These are phyloP conservation scores for Habrosyne pyritoides DNA, from an alignment of 2,888 invertebrate genomes.

Conservation along the genomic window DNA sequence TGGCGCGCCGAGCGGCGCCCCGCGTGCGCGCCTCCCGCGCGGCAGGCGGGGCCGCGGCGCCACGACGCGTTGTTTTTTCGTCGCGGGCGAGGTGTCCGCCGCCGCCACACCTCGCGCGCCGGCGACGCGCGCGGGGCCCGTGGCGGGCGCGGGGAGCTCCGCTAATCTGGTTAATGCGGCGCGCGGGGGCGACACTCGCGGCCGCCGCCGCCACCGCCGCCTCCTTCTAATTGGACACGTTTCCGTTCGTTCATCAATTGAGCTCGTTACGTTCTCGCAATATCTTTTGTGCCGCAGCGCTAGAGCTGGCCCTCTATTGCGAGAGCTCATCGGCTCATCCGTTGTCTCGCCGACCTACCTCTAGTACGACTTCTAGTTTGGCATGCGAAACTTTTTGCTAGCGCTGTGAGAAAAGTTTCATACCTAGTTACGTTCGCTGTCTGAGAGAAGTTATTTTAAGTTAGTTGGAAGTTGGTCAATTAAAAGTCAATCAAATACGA, in stretches of 20 bases:
- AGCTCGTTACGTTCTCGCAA: slow-evolving; percentile 76
- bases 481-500: slow-evolving; percentile 9
- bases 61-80: slow-evolving; percentile 75
- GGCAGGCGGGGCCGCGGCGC: slow-evolving; percentile 69
- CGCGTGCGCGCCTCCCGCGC: slow-evolving; percentile 62
- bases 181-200: slow-evolving; percentile 67
- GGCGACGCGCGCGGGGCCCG: slow-evolving; percentile 41
- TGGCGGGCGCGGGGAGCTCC: slow-evolving; percentile 48
- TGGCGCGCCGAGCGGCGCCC: slow-evolving; percentile 73
- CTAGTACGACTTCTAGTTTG: background rate
- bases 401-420: slow-evolving; percentile 22
- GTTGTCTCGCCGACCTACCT: slow-evolving; percentile 20
- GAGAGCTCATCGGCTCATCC: slow-evolving; percentile 29
- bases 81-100: slow-evolving; percentile 78
- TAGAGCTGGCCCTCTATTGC: slow-evolving; percentile 47
- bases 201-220: slow-evolving; percentile 65
- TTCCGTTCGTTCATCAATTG: slow-evolving; percentile 82
- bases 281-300: slow-evolving; percentile 66
- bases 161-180: slow-evolving; percentile 79
- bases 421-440: slow-evolving; percentile 23
- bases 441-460: slow-evolving; percentile 19
- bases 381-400: slow-evolving; percentile 32
- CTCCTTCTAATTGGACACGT: slow-evolving; percentile 83
- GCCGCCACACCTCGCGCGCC: slow-evolving; percentile 67
- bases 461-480: slow-evolving; percentile 6